A percentile compares a stretch with the other conserved stretches of the same genome.
Evolutionary conservation across 1,140 invertebrate genomes (phyloP).

Genomic region (Pantala flavescens): DNA sequence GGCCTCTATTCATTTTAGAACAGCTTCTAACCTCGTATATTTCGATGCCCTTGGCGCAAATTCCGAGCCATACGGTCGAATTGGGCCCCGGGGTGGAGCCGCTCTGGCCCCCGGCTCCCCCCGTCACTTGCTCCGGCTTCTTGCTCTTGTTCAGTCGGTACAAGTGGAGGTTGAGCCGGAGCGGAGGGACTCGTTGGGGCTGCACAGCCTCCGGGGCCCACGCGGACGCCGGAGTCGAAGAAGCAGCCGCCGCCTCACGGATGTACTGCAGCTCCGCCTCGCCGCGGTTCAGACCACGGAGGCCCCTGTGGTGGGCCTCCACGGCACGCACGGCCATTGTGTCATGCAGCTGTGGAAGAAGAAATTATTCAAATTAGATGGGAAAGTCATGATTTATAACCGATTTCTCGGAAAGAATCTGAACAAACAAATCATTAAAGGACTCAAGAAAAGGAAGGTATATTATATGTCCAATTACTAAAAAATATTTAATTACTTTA

Average conservation of each 20-base stretch:
- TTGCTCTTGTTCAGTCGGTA: constrained; percentile 78
- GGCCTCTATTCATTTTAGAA: not conserved
- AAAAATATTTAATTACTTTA: too few relatives aligned
- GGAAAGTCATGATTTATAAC: too few relatives aligned
- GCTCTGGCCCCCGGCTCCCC: not conserved
- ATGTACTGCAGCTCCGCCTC: constrained; percentile 81
- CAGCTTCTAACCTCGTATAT: constrained; percentile 46
- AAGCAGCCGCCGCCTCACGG: constrained; percentile 12
- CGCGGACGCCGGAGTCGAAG: not conserved
- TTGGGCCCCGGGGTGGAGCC: constrained; percentile 30
- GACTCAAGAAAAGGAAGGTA: too few relatives aligned
- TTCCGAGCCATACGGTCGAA: constrained; percentile 62
- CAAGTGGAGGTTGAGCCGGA: constrained; percentile 77
- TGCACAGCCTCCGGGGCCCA: constrained; percentile 58
- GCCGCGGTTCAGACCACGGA: constrained; percentile 56
- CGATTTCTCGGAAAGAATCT: too few relatives aligned
- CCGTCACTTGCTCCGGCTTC: constrained; percentile 41
- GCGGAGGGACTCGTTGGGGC: constrained; percentile 73
- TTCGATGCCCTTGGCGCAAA: constrained; percentile 76
- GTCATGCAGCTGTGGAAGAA: constrained; percentile 24
- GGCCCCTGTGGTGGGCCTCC: constrained; percentile 55
- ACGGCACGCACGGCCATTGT: constrained; percentile 45
- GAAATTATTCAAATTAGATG: too few relatives aligned
- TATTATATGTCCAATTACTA: too few relatives aligned
- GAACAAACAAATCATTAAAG: too few relatives aligned